Base-by-base conservation (phyloP, 2,888 invertebrate species). In the Boloria euphrosyne region DNA sequence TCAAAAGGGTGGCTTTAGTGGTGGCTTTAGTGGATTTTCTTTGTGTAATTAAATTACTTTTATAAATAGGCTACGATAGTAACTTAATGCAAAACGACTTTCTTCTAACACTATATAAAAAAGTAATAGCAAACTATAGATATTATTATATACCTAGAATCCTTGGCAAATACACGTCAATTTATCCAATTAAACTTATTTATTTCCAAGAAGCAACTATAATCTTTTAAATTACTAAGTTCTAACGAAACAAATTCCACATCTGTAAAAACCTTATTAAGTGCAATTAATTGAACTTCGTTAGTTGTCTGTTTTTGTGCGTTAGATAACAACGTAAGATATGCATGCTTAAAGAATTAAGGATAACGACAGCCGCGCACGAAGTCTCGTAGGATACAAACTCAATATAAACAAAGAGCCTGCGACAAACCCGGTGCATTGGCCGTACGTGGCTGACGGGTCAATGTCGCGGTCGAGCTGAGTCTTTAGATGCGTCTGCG, bases 381-480 rank as follows among this genome's bases (percentile, higher is more conserved):
- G 71, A 77, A 78, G 79, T 78, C 79, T 80, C 80, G 78, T 81
- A 89, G 90, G 89, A 88, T 82, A 67, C 71, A 71, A 70, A 70
- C 64, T 65, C 66, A 73, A 73, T 73, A 88, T 89, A 91, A 91
- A 91, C 90, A 91, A 91, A 90, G 89, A 90, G 88, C 80, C 90
- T 90, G 86, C 87, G 86, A 89, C 88, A 88, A 59, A 57, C 65
- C 77, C 85, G 78, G 91, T 88, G 91, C 91, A 90, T 87, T 89
- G 91, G 81, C 91, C 91, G 89, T 85, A 84, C 87, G 83, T 80
- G 84, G 85, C 85, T 83, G 84, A 78, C 84, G 84, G 91, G 89
- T 92, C 92, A 91, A 90, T 91, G 91, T 91, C 91, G 90, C 86
- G 90, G 87, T 78, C 88, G 79, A 79, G 78, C 87, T 38, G 7